Conservation (phyloP, 1,140 invertebrate species). For the Ceratosolen fusciceps region DNA sequence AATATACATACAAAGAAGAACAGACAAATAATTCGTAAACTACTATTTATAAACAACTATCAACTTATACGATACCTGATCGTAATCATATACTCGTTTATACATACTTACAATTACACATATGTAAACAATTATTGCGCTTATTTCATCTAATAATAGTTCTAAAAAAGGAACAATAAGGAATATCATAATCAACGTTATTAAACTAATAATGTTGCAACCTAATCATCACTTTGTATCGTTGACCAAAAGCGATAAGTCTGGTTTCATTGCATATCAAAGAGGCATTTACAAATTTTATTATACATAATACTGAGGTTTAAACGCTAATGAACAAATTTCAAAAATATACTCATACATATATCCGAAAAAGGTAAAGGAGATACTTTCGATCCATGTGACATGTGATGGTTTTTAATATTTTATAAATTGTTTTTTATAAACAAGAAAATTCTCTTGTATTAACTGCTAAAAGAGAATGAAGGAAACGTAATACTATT, state of each 20-base stretch:
- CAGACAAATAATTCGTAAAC: slow-evolving; percentile 34
- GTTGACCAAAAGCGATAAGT: slow-evolving; percentile 67
- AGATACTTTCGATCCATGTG: slow-evolving; percentile 54
- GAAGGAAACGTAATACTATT: slow-evolving; percentile 9
- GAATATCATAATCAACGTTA: slow-evolving; percentile 23
- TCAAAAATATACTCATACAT: slow-evolving; percentile 53
- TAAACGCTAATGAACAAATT: neutral
- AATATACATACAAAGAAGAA: slow-evolving; percentile 49
- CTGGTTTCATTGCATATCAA: slow-evolving; percentile 70
- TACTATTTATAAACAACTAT: neutral
- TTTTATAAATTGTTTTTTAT: slow-evolving; percentile 65
- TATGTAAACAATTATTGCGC: slow-evolving; percentile 34
- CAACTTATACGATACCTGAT: slow-evolving; percentile 14
- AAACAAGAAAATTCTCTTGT: slow-evolving; percentile 31
- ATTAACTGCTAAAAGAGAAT: slow-evolving; percentile 1
- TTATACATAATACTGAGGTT: neutral
- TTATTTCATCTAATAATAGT: slow-evolving; percentile 33
- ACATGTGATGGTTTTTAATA: slow-evolving; percentile 64
- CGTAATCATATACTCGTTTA: slow-evolving; percentile 45
- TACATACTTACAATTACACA: slow-evolving; percentile 45
- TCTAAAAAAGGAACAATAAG: slow-evolving; percentile 29
- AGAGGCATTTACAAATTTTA: slow-evolving; percentile 46
- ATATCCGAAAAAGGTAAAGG: slow-evolving; percentile 36
- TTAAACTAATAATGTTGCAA: slow-evolving; percentile 30
- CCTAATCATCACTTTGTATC: slow-evolving; percentile 51